Evolutionary conservation across 2,797 vertebrate species (phyloP), one percentile per base, ranked within the genome.

Genomic region (Pitangus sulphuratus): DNA sequence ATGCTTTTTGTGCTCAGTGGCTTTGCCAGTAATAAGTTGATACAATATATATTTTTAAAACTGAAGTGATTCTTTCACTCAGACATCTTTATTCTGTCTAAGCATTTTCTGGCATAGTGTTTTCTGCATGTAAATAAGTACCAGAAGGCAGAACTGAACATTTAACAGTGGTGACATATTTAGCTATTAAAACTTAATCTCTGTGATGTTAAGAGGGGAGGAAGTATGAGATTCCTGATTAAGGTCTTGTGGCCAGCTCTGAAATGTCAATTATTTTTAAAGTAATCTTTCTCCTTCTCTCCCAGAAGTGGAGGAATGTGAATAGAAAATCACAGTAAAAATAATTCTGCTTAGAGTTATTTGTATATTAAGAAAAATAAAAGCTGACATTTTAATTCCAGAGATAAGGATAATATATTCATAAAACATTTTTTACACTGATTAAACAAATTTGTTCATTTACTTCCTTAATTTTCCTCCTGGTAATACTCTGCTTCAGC

Each of bases 141-240:
- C 50, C 79, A 31, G 44, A 85, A 91, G 37, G 48, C 33, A 82
- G 51, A 94, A 84, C 15, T 33, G 47, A 90, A 64, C 20, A 35
- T 80, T 66, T 94, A 83, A 74, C 15, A 77, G 8, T 44, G 4
- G 12, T 74, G 68, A 80, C 33, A 82, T 66, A 76, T 89, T 92
- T 79, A 84, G 35, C 25, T 77, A 70, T 77, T 87, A 80, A 87
- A 90, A 89, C 64, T 79, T 90, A 92, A 74, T 82, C 31, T 92
- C 6, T 84, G 39, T 82, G 54, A 56, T 82, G 10, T 58, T 84
- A 84, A 79, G 5, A 5, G 17, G 6, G 8, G 6, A 48, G 20
- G 33, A 94, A n/a, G 13, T 21, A 20, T 57, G 14, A 74, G 6
- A 31, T 61, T 87, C 14, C 35, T 78, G 21, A 70, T 72, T 72